Base-by-base conservation (phyloP, 2,888 invertebrate genomes). In the Drosophila prostipennis region DNA sequence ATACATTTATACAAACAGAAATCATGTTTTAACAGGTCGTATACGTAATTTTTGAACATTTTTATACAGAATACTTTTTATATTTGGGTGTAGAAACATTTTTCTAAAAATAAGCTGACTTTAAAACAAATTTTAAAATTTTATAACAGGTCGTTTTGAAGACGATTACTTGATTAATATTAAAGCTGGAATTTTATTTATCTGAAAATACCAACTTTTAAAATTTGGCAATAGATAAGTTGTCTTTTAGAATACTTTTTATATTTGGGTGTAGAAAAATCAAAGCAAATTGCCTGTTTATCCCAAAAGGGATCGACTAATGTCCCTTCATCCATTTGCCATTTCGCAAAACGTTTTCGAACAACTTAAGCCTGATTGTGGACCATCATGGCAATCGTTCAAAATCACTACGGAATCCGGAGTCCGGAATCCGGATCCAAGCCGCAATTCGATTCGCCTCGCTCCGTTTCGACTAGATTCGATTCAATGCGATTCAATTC, bases 401-500 rank as follows among this genome's bases (percentile, higher is more conserved):
- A 29, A 40, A 65, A 53, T 65, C 67, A 53, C 67, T 65, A 14
- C n/a, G 37, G 37, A 46, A 45, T 45, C 37, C 39, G 7, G 34
- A 26, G 6, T 26, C 6, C 6, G 26, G 26, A 26, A 26, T 26
- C 37, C 19, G 11, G 36, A 29, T 43, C 23, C 23, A 1, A 6
- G 43, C 32, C 60, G 14, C 57, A 45, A 45, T 59, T 59, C 57
- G 16, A 36, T 37, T 43, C n/a, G 59, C 4, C 6, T 45, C n/a
- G 39, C n/a, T n/a, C n/a, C n/a, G n/a, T n/a, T n/a, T n/a, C n/a
- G n/a, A n/a, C n/a, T n/a, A n/a, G n/a, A 39, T 40, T 59, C 46
- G 61, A 46, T 65, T 61, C 49, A 63, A 42, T 63, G 34, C 55
- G 55, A 55, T 63, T 65, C 65, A 43, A 45, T 64, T 51, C 43